Conservation (phyloP, 2,888 invertebrate species). For the Pristionchus maxplancki region DNA sequence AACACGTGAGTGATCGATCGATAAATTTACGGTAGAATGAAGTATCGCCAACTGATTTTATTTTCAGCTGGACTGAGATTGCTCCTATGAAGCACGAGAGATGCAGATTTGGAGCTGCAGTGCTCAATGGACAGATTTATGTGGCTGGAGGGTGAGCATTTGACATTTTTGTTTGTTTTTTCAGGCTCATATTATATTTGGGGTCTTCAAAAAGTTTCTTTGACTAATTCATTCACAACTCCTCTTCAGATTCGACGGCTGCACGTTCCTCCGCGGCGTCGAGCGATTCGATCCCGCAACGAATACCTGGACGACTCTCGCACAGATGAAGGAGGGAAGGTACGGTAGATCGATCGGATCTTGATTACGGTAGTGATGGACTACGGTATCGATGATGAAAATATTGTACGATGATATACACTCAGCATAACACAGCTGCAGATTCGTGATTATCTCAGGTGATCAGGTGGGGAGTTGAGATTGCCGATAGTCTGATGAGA, state of each 20-base stretch:
- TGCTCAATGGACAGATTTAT: slow-evolving; percentile 88
- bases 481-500: too few relatives aligned
- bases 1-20: background rate
- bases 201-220: background rate
- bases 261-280: slow-evolving; percentile 87
- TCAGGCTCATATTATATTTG: background rate
- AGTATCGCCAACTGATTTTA: background rate
- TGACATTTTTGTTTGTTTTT: background rate
- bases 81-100: slow-evolving; percentile 87
- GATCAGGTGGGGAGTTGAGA: too few relatives aligned
- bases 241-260: slow-evolving; percentile 86
- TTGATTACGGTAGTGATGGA: too few relatives aligned
- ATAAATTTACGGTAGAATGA: background rate
- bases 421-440: too few relatives aligned
- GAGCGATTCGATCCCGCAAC: slow-evolving; percentile 80
- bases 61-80: slow-evolving; percentile 75
- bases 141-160: slow-evolving; percentile 84
- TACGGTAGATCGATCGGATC: background rate
- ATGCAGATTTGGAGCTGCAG: slow-evolving; percentile 87
- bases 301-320: slow-evolving; percentile 85
- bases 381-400: background rate
- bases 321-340: slow-evolving; percentile 87
- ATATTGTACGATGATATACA: too few relatives aligned
- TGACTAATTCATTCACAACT: too few relatives aligned
- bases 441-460: too few relatives aligned